Evolutionary conservation across 1,140 invertebrate species (phyloP).

Genomic region (Subanguina moxae): DNA sequence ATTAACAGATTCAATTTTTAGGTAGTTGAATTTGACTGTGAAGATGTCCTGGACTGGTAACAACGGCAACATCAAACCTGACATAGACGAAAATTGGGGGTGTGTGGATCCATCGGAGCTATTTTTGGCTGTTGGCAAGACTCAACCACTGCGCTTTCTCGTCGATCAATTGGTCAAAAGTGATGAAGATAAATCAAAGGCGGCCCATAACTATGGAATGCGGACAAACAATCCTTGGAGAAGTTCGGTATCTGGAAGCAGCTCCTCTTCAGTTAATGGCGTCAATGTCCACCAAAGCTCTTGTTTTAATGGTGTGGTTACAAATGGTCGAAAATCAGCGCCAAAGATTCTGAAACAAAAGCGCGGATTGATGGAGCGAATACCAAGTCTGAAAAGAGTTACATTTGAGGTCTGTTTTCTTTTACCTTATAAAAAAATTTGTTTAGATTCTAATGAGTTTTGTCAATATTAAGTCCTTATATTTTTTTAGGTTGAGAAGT

Average conservation of each 20-base stretch:
- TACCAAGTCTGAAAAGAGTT: constrained; percentile 4
- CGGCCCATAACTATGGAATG: neutral
- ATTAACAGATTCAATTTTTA: neutral
- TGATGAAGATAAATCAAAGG: neutral
- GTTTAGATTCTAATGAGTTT: too few species aligned
- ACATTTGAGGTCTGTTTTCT: constrained; percentile 2
- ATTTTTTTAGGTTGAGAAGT: constrained; percentile 4
- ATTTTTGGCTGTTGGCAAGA: constrained; percentile 1
- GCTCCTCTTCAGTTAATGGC: neutral
- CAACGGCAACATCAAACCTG: neutral
- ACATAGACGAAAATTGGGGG: constrained; percentile 9
- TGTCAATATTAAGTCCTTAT: too few species aligned
- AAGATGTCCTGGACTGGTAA: neutral
- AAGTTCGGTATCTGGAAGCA: neutral
- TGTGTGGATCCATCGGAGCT: constrained; percentile 13
- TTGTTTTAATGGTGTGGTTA: neutral
- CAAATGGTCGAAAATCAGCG: neutral
- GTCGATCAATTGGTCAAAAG: constrained; percentile 8
- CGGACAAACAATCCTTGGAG: neutral
- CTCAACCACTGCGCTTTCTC: constrained; percentile 4
- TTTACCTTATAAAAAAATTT: too few species aligned
- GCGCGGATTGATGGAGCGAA: neutral
- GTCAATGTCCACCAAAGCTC: neutral
- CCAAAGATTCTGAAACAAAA: constrained; percentile 11
- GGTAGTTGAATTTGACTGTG: neutral